Conservation (phyloP, 2,888 invertebrate genomes). For the Drosophila pullipes region DNA sequence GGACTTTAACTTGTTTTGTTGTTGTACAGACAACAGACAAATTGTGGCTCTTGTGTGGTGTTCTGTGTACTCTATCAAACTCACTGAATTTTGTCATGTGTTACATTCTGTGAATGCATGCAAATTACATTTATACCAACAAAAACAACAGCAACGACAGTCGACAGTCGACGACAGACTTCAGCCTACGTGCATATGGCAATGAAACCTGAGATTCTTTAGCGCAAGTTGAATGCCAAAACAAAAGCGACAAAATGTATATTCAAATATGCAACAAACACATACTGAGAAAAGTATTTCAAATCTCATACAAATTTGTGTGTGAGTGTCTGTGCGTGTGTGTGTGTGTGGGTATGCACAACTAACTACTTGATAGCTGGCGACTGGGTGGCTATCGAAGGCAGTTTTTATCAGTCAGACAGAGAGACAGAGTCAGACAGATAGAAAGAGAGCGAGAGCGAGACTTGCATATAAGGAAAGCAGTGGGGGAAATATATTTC, state of each 20-base stretch:
- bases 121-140: slow-evolving; percentile 12
- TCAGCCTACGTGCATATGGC: slow-evolving; percentile 69
- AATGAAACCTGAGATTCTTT: slow-evolving; percentile 77
- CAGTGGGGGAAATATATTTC: slow-evolving; percentile 45
- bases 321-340: slow-evolving; percentile 12
- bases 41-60: slow-evolving; percentile 6
- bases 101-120: slow-evolving; percentile 26
- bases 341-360: slow-evolving; percentile 27
- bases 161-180: slow-evolving; percentile 31
- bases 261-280: slow-evolving; percentile 60
- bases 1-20: slow-evolving; percentile 6
- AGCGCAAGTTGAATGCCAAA: slow-evolving; percentile 46
- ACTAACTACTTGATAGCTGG: slow-evolving; percentile 30
- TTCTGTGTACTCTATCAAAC: background rate
- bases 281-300: slow-evolving; percentile 41
- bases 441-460: slow-evolving; percentile 4
- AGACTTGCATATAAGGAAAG: slow-evolving; percentile 51
- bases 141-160: slow-evolving; percentile 18
- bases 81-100: slow-evolving; percentile 35
- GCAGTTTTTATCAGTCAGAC: slow-evolving; percentile 55
- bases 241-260: slow-evolving; percentile 51
- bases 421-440: slow-evolving; percentile 2
- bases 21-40: slow-evolving; percentile 6
- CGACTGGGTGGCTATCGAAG: slow-evolving; percentile 57
- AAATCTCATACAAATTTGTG: slow-evolving; percentile 15